Percentiles rank a stretch among this genome's conserved stretches.
Conservation (phyloP, 2,113 vertebrate species). For the Carollia perspicillata region DNA sequence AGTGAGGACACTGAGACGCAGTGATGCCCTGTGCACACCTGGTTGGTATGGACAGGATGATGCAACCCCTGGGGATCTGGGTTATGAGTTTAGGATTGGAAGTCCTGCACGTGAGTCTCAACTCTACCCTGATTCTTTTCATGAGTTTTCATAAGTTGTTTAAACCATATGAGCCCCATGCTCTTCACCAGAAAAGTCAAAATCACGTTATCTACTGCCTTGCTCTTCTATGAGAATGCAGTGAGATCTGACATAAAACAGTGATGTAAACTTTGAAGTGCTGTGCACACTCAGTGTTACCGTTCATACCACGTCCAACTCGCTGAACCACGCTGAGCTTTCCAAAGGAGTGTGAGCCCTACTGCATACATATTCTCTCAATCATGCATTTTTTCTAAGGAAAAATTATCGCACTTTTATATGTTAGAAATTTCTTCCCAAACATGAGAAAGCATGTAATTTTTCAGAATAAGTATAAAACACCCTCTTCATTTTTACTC, state of each 20-base stretch:
- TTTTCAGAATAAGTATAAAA: slow-evolving; percentile 7
- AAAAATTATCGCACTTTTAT: neutral
- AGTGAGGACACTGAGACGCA: neutral
- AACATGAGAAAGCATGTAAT: neutral
- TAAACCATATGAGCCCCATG: neutral
- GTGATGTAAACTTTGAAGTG: neutral
- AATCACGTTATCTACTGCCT: neutral
- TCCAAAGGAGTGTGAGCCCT: neutral
- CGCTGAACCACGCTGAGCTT: neutral
- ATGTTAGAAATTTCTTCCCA: neutral
- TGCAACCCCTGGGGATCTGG: too few species aligned
- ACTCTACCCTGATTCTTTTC: neutral
- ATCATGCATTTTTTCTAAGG: neutral
- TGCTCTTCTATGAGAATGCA: neutral
- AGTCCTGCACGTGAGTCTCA: neutral
- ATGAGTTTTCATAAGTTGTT: neutral
- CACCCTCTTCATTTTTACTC: rapidly evolving
- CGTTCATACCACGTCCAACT: neutral
- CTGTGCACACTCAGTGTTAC: neutral
- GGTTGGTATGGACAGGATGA: neutral
- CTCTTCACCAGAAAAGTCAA: neutral
- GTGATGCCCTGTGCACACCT: rapidly evolving
- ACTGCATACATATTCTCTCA: neutral
- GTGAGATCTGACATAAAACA: neutral
- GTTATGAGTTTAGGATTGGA: neutral